These are phyloP conservation scores for Nudaria mundana DNA, from an alignment of 2,888 invertebrate genomes.

Conservation along the genomic window DNA sequence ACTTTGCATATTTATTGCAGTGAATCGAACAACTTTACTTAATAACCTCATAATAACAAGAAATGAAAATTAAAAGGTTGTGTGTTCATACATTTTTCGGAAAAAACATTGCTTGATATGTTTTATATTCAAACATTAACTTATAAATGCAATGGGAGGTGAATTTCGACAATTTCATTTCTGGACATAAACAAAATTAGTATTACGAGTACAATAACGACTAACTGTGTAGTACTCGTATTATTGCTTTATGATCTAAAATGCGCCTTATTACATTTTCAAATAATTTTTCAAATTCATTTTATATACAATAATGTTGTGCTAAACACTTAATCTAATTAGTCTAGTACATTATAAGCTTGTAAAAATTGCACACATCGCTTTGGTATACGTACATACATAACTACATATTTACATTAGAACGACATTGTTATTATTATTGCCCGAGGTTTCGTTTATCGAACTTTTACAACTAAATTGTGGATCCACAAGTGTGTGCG, in stretches of 20 bases:
- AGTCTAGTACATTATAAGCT: conserved; percentile 70
- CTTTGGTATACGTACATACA: conserved; percentile 80
- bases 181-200: conserved; percentile 14
- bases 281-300: conserved; percentile 38
- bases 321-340: conserved; percentile 56
- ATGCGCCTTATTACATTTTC: conserved; percentile 26
- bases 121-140: conserved; percentile 22
- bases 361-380: conserved; percentile 81
- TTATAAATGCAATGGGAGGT: neutral
- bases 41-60: too few relatives aligned
- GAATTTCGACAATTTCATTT: neutral
- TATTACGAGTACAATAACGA: conserved; percentile 23
- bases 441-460: conserved; percentile 61
- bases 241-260: conserved; percentile 22
- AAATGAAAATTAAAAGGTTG: too few relatives aligned
- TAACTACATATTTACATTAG: conserved; percentile 78
- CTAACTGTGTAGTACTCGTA: conserved; percentile 18
- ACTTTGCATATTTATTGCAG: too few relatives aligned
- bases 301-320: conserved; percentile 49
- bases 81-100: too few relatives aligned
- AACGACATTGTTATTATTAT: conserved; percentile 65
- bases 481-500: conserved; percentile 13
- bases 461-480: conserved; percentile 13
- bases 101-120: too few relatives aligned
- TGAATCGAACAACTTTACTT: too few relatives aligned